phyloP scores from a whole-genome alignment of 2,797 vertebrate genomes.

The Mormyrus hasselquistii region DNA sequence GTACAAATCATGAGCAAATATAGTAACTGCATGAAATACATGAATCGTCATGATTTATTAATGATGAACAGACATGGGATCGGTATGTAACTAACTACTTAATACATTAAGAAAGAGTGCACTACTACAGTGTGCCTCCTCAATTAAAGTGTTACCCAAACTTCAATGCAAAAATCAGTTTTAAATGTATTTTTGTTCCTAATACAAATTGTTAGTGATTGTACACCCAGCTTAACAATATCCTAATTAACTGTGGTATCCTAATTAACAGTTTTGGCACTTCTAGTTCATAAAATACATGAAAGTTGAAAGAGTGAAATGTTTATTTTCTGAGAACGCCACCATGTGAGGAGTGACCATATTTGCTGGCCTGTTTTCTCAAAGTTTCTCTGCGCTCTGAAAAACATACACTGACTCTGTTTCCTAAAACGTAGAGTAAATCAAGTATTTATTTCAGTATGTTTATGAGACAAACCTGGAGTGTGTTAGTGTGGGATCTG shows the following conservation, averaged over 20 bases:
- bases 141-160: background rate
- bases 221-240: background rate
- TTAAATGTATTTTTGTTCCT: background rate
- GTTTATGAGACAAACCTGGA: constrained; percentile 23
- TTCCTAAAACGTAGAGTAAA: background rate
- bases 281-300: background rate
- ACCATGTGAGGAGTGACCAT: background rate
- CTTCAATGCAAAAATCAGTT: background rate
- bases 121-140: too few species aligned
- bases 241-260: background rate
- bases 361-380: background rate
- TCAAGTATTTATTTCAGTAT: background rate
- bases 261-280: background rate
- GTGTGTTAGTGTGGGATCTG: constrained; percentile 28
- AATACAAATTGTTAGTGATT: background rate
- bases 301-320: background rate
- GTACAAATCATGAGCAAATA: too few species aligned
- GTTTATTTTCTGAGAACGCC: background rate
- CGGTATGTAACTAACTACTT: too few species aligned
- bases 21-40: too few species aligned
- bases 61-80: too few species aligned
- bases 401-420: background rate
- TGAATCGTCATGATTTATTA: too few species aligned
- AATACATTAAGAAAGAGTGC: too few species aligned
- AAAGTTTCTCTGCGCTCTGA: background rate